A percentile compares a stretch with the other conserved stretches of the same genome.
Conservation (phyloP, 64 coral and sea anemone genomes). For the Anthopleura sola region DNA sequence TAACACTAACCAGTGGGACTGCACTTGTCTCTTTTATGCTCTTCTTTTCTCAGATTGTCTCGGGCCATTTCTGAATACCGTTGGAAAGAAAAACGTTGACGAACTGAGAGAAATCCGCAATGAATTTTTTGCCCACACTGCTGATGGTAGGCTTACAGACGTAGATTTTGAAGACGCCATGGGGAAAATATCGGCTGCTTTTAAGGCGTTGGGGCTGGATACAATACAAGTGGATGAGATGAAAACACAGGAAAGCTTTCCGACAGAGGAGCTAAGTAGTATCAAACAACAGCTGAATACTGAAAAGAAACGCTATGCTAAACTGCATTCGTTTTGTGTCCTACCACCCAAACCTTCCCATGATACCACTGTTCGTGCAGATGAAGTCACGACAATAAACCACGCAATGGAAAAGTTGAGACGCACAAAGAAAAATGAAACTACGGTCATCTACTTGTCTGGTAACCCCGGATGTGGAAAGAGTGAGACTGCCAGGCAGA, state of each 20-base stretch:
- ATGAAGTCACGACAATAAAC: conserved; percentile 18
- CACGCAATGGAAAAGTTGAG: conserved; percentile 15
- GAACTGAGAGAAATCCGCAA: conserved; percentile 28
- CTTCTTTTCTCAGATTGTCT: conserved; percentile 42
- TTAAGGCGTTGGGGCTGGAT: conserved; percentile 1
- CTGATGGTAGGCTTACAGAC: conserved; percentile 16
- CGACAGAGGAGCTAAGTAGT: not conserved
- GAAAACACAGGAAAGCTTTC: not conserved
- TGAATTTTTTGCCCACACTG: conserved; percentile 28
- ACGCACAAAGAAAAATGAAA: not conserved
- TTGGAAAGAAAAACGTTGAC: conserved; percentile 1
- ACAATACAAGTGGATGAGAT: not conserved
- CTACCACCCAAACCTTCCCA: conserved; percentile 47
- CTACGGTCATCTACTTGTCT: conserved; percentile 12
- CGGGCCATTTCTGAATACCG: not conserved
- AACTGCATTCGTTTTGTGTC: conserved; percentile 23
- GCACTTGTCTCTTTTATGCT: conserved; percentile 14
- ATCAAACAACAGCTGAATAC: not conserved
- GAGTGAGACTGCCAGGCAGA: not conserved
- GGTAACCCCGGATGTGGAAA: conserved; percentile 28
- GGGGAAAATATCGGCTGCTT: not conserved
- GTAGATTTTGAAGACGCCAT: conserved; percentile 34
- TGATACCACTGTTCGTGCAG: not conserved
- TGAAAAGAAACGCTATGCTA: no score
- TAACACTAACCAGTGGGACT: no score